These are phyloP conservation scores for Pheosia gnoma DNA, from an alignment of 2,888 invertebrate species.

Conservation along the genomic window DNA sequence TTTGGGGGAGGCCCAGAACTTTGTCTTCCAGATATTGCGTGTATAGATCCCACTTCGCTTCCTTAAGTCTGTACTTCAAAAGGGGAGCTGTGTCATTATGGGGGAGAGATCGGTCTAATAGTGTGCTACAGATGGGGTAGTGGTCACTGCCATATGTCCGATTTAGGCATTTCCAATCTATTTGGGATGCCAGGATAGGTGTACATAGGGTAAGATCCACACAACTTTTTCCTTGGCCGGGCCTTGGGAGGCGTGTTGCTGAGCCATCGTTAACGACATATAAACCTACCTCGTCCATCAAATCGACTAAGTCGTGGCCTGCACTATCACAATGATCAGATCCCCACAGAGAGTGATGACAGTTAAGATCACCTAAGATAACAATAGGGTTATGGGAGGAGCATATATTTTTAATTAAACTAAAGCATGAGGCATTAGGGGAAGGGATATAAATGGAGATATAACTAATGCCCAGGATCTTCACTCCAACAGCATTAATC, in stretches of 20 bases:
- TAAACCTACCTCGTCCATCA: background rate
- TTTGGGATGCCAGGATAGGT: background rate
- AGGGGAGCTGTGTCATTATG: background rate
- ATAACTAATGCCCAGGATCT: background rate
- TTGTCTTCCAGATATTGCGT: too few species aligned
- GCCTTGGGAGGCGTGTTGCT: background rate
- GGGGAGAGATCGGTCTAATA: background rate
- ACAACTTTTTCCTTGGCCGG: background rate
- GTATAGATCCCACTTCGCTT: background rate
- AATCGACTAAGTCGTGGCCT: background rate
- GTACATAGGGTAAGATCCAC: background rate
- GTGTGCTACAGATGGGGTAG: background rate
- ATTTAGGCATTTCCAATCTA: background rate
- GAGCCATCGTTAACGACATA: conserved; percentile 3
- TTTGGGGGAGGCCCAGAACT: background rate
- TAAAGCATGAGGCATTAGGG: background rate
- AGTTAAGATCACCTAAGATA: background rate
- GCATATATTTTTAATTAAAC: background rate
- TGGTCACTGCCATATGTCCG: conserved; percentile 3
- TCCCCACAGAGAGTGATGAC: background rate
- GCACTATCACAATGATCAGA: background rate
- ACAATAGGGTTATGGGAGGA: background rate
- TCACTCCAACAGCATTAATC: background rate
- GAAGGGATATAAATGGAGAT: background rate
- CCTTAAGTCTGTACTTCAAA: background rate